These are phyloP conservation scores for Nyctalus aviator DNA, from an alignment of 2,797 vertebrate species.

Conservation along the genomic window DNA sequence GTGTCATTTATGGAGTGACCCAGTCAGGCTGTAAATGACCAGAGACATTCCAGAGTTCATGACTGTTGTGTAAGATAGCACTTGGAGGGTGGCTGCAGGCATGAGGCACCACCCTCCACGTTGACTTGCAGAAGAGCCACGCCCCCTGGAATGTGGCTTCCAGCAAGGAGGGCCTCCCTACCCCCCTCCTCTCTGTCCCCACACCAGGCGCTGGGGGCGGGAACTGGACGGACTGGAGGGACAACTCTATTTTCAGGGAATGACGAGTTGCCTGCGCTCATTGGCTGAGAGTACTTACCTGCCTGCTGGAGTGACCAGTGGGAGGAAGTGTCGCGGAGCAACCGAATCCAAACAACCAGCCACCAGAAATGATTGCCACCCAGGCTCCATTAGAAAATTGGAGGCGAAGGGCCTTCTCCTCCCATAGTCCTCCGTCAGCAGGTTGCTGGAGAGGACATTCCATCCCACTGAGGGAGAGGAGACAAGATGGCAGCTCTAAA, in stretches of 20 bases:
- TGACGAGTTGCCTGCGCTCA: slow-evolving; percentile 86
- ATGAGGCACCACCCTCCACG: slow-evolving; percentile 83
- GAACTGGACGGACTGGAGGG: slow-evolving; percentile 88
- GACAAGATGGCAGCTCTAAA: slow-evolving; percentile 80
- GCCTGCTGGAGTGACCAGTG: slow-evolving; percentile 80
- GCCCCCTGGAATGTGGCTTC: slow-evolving; percentile 87
- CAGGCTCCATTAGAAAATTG: slow-evolving; percentile 66
- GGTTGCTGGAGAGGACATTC: slow-evolving; percentile 66
- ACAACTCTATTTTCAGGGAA: slow-evolving; percentile 88
- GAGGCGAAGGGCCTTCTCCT: slow-evolving; percentile 70
- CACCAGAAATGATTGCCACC: slow-evolving; percentile 63
- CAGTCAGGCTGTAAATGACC: slow-evolving; percentile 78
- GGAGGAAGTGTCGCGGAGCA: slow-evolving; percentile 79
- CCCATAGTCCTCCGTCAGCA: slow-evolving; percentile 64
- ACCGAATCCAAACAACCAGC: slow-evolving; percentile 79
- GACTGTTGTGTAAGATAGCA: slow-evolving; percentile 85
- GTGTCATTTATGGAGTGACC: slow-evolving; percentile 76
- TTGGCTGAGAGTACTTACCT: slow-evolving; percentile 85
- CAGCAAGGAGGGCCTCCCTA: slow-evolving; percentile 83
- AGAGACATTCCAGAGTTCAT: slow-evolving; percentile 84
- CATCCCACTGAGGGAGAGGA: slow-evolving; percentile 75
- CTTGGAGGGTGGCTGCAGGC: slow-evolving; percentile 85
- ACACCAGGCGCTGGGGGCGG: slow-evolving; percentile 76
- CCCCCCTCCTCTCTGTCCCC: slow-evolving; percentile 79
- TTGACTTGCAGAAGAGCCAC: slow-evolving; percentile 83